Percentiles rank a stretch among this genome's conserved stretches.
Conservation (phyloP, 2,113 vertebrate species). For the Agelaius phoeniceus region DNA sequence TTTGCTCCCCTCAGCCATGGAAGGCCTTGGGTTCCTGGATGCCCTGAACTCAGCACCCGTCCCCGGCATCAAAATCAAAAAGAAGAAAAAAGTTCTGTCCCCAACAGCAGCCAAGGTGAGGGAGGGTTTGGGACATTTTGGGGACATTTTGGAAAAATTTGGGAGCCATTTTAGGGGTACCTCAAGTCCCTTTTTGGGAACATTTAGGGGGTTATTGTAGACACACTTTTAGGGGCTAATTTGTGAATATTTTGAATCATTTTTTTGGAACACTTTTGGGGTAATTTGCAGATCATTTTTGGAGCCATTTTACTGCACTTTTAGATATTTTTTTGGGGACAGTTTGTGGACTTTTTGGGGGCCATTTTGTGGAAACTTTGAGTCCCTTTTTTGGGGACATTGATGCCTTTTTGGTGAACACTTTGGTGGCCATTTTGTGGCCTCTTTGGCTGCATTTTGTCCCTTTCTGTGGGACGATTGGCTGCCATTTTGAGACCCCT, state of each 20-base stretch:
- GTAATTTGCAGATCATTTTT: rapidly evolving
- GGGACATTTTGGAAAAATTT: background rate
- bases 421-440: too few relatives aligned
- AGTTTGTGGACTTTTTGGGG: background rate
- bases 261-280: background rate
- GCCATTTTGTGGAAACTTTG: too few relatives aligned
- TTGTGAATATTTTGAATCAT: background rate
- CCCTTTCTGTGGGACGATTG: background rate
- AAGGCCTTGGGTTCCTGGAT: constrained; percentile 90
- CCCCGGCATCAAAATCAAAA: constrained; percentile 94
- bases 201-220: background rate
- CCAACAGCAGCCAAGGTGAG: constrained; percentile 90
- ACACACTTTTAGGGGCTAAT: rapidly evolving
- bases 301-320: background rate
- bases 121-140: background rate
- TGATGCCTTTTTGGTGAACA: rapidly evolving
- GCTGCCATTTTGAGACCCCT: background rate
- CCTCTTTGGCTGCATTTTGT: too few relatives aligned
- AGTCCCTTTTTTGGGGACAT: background rate
- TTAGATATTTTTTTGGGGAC: background rate
- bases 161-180: background rate
- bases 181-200: background rate
- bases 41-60: constrained; percentile 95
- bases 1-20: constrained; percentile 81
- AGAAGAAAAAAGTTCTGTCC: constrained; percentile 92